Conservation (phyloP, 1,140 invertebrate species). For the Brachystomella parvula region DNA sequence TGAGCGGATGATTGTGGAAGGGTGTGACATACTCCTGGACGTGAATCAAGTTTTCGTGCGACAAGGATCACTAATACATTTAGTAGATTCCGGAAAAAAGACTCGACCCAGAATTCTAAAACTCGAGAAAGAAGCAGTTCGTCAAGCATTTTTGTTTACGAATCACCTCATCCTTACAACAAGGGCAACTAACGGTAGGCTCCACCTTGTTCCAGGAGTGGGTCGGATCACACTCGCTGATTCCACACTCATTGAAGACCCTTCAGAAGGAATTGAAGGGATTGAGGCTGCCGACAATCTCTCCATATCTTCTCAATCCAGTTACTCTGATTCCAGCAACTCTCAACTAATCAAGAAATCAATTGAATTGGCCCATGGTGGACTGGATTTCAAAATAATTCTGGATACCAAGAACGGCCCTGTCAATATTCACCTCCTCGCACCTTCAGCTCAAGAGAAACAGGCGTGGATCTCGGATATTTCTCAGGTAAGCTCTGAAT, state of each 20-base stretch:
- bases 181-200: slow-evolving; percentile 67
- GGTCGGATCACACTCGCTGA: slow-evolving; percentile 78
- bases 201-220: slow-evolving; percentile 72
- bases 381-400: slow-evolving; percentile 79
- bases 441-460: slow-evolving; percentile 78
- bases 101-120: slow-evolving; percentile 42
- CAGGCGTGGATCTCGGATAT: slow-evolving; percentile 91
- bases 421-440: slow-evolving; percentile 61
- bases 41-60: slow-evolving; percentile 87
- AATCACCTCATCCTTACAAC: slow-evolving; percentile 78
- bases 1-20: slow-evolving; percentile 90
- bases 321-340: slow-evolving; percentile 40
- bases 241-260: slow-evolving; percentile 73
- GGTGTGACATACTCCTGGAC: slow-evolving; percentile 86
- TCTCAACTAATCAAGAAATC: slow-evolving; percentile 41
- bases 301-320: slow-evolving; percentile 35
- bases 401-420: slow-evolving; percentile 62
- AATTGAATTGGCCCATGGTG: slow-evolving; percentile 42
- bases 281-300: slow-evolving; percentile 50
- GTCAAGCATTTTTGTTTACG: slow-evolving; percentile 80
- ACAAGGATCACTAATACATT: slow-evolving; percentile 62
- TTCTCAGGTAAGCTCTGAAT: slow-evolving; percentile 48
- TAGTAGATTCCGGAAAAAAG: slow-evolving; percentile 48
- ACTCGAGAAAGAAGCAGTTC: slow-evolving; percentile 62
- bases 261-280: slow-evolving; percentile 50